A percentile compares a stretch with the other conserved stretches of the same genome.
Conservation (phyloP, 2,888 invertebrate species). For the Atherix ibis region DNA sequence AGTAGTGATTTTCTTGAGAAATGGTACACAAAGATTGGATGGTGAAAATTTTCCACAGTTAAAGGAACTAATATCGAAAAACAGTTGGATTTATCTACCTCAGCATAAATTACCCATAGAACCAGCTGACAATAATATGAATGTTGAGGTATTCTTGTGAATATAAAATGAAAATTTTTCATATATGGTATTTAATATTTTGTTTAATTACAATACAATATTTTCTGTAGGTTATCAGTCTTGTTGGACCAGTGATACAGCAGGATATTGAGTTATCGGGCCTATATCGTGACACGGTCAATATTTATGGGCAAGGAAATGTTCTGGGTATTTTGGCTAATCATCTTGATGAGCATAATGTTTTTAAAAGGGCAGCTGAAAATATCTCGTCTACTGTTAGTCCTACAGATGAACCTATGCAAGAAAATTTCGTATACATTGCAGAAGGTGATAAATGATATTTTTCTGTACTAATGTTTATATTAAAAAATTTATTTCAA, state of each 20-base stretch:
- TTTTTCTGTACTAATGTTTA: conserved; percentile 5
- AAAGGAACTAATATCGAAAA: conserved; percentile 37
- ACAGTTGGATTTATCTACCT: conserved; percentile 37
- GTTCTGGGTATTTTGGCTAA: conserved; percentile 42
- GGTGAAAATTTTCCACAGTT: conserved; percentile 39
- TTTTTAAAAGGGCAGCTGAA: conserved; percentile 22
- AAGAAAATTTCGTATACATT: conserved; percentile 36
- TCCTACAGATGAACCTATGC: conserved; percentile 24
- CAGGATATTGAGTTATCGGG: conserved; percentile 43
- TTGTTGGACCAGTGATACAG: conserved; percentile 42
- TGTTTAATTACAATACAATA: background rate
- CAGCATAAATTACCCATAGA: conserved; percentile 42
- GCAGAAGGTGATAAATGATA: conserved; percentile 32
- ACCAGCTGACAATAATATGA: conserved; percentile 43
- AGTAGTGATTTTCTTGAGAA: conserved; percentile 43
- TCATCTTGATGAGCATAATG: conserved; percentile 25
- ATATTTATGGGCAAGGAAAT: conserved; percentile 40
- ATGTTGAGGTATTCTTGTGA: conserved; percentile 36
- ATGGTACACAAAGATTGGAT: conserved; percentile 38
- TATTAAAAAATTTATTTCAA: background rate
- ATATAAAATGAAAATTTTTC: background rate
- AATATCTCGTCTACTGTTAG: conserved; percentile 21
- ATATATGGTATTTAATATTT: background rate
- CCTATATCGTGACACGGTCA: conserved; percentile 39
- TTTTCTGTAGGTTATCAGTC: conserved; percentile 35